Conservation (phyloP, 1,140 invertebrate species). For the Dryas iulia region DNA sequence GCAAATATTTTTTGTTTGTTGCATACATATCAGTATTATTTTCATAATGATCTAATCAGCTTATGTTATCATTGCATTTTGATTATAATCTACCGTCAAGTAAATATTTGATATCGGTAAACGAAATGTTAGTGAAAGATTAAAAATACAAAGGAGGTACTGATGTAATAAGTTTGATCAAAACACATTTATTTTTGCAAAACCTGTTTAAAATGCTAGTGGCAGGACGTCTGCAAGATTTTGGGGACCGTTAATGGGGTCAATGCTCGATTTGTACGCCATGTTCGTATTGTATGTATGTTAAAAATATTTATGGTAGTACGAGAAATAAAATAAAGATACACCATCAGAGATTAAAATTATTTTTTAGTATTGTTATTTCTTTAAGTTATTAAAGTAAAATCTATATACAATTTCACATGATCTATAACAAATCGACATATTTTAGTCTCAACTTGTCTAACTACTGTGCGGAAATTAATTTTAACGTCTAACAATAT, state of each 20-base stretch:
- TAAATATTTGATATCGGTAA: background rate
- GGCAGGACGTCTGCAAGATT: background rate
- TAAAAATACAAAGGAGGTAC: background rate
- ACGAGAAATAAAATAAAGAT: too few species aligned
- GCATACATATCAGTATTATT: background rate
- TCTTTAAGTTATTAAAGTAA: too few species aligned
- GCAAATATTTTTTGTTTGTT: background rate
- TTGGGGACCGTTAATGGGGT: background rate
- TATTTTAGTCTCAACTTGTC: too few species aligned
- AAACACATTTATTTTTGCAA: background rate
- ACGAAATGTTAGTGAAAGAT: background rate
- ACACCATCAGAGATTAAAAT: too few species aligned
- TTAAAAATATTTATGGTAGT: background rate
- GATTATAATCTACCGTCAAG: background rate
- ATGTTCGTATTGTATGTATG: background rate
- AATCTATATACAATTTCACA: too few species aligned
- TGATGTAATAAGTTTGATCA: background rate
- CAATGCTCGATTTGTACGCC: background rate
- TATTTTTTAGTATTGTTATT: too few species aligned
- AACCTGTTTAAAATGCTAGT: background rate
- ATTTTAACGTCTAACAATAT: too few species aligned
- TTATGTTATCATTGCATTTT: background rate
- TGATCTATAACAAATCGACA: too few species aligned
- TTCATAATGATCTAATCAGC: background rate
- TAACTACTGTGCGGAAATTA: too few species aligned